Base-by-base conservation (phyloP, 2,888 invertebrate genomes). In the Acrocyrtus sp. region DNA sequence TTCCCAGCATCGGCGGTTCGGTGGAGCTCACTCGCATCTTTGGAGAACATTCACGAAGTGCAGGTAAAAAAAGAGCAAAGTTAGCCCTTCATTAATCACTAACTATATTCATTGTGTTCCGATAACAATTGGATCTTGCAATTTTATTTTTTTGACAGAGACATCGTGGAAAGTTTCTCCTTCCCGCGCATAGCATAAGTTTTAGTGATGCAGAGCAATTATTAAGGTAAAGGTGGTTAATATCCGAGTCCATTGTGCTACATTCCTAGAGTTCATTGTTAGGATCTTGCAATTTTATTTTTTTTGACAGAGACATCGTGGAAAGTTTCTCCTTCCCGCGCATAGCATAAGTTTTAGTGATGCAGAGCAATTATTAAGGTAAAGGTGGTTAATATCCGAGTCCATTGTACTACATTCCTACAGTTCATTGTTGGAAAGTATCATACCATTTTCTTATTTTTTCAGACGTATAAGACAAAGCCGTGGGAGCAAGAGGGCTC, bases 281-380 rank as follows among this genome's bases (percentile, higher is more conserved):
- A n/a, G n/a, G n/a, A n/a, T n/a, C n/a, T n/a, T n/a, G n/a, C n/a
- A n/a, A n/a, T n/a, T n/a, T n/a, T n/a, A n/a, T n/a, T n/a, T n/a
- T n/a, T n/a, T n/a, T 66, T 66, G 53, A 22, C 63, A 81, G 81
- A 78, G 77, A 57, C 81, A 79, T 43, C 65, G 76, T 48, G 75
- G 68, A n/a, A 76, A 74, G 43, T 54, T 58, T 34, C 57, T 74
- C 41, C 63, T 80, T 43, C 80, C 81, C 17, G 75, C 76, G 19
- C 81, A 80, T 61, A 79, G 73, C 17, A 77, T 81, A 22, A 78
- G 77, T 61, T 74, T 62, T 45, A 72, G 63, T 51, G 81, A 81
- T 54, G 81, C 81, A 2, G 78, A 78, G 56, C 74, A 77, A 60
- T 66, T 81, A 21, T 68, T 81, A 41, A 72, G 81, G 81, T 81